These are phyloP conservation scores for Lethrus apterus DNA, from an alignment of 1,140 invertebrate genomes.

Conservation along the genomic window DNA sequence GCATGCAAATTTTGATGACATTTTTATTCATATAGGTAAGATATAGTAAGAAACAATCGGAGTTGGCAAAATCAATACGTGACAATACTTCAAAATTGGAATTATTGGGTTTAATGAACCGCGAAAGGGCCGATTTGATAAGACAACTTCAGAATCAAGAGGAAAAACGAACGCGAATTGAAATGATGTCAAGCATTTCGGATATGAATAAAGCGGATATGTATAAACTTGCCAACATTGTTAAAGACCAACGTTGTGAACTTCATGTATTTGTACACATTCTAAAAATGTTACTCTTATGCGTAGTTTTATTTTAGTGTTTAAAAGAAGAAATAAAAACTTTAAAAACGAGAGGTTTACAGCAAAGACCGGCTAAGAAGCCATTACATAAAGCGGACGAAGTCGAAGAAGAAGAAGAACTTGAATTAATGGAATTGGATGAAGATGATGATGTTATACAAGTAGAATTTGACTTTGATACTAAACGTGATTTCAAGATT, in stretches of 20 bases:
- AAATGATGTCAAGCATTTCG: constrained; percentile 23
- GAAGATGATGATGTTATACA: constrained; percentile 7
- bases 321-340: constrained; percentile 12
- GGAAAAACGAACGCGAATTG: constrained; percentile 36
- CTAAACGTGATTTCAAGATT: no score
- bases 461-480: constrained; percentile 7
- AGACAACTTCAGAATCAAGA: constrained; percentile 40
- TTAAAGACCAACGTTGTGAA: constrained; percentile 36
- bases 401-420: constrained; percentile 13
- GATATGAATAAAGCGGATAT: constrained; percentile 39
- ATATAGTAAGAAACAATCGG: constrained; percentile 36
- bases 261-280: constrained; percentile 35
- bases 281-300: neutral
- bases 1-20: constrained; percentile 18
- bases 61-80: constrained; percentile 43
- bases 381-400: neutral
- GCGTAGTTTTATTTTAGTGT: constrained; percentile 2
- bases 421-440: constrained; percentile 6
- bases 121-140: constrained; percentile 46
- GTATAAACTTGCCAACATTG: constrained; percentile 36
- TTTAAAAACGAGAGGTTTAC: constrained; percentile 14
- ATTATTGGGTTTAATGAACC: constrained; percentile 47
- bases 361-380: constrained; percentile 3
- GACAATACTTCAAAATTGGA: constrained; percentile 52
- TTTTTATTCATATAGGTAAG: constrained; percentile 26